Evolutionary conservation across 1,140 invertebrate genomes (phyloP).

Genomic region (Habropoda laboriosa): DNA sequence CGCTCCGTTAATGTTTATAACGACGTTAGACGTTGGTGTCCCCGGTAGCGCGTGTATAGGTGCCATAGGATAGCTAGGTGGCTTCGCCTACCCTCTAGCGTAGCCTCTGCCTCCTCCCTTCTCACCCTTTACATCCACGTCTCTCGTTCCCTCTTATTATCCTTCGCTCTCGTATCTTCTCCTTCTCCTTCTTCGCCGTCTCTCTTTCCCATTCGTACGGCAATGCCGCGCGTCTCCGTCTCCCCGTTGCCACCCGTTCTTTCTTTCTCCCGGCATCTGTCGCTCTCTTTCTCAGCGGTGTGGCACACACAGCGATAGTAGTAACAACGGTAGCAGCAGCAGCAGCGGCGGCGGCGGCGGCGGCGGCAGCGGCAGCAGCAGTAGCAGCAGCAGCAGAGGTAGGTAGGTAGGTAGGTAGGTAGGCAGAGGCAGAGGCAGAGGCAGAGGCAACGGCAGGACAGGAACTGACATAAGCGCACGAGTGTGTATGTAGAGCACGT

Average conservation of each 20-base stretch:
- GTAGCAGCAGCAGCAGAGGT: constrained; percentile 3
- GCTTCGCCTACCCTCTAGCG: constrained; percentile 62
- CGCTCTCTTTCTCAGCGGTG: constrained; percentile 45
- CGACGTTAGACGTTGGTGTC: constrained; percentile 78
- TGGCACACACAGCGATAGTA: constrained; percentile 39
- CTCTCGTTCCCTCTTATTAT: constrained; percentile 47
- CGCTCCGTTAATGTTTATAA: constrained; percentile 81
- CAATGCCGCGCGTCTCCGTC: constrained; percentile 13
- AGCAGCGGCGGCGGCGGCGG: neutral
- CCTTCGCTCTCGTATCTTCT: constrained; percentile 45
- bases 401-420: too few relatives aligned
- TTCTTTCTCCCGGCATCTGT: constrained; percentile 8
- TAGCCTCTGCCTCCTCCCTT: constrained; percentile 45
- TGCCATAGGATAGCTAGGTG: constrained; percentile 63
- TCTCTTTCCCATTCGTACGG: neutral
- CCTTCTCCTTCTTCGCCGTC: constrained; percentile 15
- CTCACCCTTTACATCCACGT: constrained; percentile 34
- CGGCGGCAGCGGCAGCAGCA: constrained; percentile 8
- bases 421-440: constrained; percentile 52
- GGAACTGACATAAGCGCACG: constrained; percentile 76
- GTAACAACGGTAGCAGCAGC: constrained; percentile 26
- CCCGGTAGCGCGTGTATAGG: constrained; percentile 62
- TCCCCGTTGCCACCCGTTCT: constrained; percentile 3
- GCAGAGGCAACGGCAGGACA: constrained; percentile 67
- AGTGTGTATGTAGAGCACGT: constrained; percentile 82